Percentiles rank a stretch among this genome's conserved stretches.
phyloP scores from a whole-genome alignment of 1,140 invertebrate genomes.

The Sitophilus oryzae region DNA sequence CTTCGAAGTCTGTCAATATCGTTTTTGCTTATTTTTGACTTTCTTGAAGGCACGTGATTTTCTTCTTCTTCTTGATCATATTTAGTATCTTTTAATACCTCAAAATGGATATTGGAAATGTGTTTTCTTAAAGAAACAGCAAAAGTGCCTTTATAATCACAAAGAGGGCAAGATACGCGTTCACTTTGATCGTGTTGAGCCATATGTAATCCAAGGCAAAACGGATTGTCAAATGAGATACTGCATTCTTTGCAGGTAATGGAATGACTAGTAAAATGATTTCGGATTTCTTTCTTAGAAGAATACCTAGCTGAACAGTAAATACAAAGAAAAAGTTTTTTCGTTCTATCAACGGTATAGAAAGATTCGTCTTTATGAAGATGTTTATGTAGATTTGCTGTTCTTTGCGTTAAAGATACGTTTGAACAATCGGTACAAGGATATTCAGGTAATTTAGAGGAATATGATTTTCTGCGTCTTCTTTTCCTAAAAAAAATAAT shows the following conservation, averaged over 20 bases:
- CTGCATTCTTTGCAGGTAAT: conserved; percentile 10
- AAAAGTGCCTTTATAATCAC: conserved; percentile 12
- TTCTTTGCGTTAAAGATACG: conserved; percentile 5
- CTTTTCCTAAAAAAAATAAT: conserved; percentile 19
- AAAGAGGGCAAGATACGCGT: conserved; percentile 26
- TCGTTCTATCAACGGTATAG: background rate
- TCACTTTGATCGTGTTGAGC: conserved; percentile 10
- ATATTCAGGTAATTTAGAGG: background rate
- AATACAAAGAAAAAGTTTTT: conserved; percentile 6
- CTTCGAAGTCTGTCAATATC: background rate
- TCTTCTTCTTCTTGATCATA: background rate
- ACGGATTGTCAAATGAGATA: conserved; percentile 8
- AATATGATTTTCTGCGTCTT: conserved; percentile 2
- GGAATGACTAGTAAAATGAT: conserved; percentile 5
- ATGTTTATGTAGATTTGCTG: conserved; percentile 18
- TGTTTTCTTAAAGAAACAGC: conserved; percentile 9
- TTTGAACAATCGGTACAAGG: conserved; percentile 7
- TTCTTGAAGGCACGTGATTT: background rate
- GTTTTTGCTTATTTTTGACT: background rate
- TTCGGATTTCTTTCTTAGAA: conserved; percentile 1
- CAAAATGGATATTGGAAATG: conserved; percentile 12
- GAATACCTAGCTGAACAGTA: conserved; percentile 8
- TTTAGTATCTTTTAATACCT: background rate
- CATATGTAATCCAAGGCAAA: conserved; percentile 20
- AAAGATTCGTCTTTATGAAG: conserved; percentile 11